Percentiles rank a stretch among this genome's conserved stretches.
phyloP scores from a whole-genome alignment of 2,888 invertebrate species.

The Epirrita christyi region DNA sequence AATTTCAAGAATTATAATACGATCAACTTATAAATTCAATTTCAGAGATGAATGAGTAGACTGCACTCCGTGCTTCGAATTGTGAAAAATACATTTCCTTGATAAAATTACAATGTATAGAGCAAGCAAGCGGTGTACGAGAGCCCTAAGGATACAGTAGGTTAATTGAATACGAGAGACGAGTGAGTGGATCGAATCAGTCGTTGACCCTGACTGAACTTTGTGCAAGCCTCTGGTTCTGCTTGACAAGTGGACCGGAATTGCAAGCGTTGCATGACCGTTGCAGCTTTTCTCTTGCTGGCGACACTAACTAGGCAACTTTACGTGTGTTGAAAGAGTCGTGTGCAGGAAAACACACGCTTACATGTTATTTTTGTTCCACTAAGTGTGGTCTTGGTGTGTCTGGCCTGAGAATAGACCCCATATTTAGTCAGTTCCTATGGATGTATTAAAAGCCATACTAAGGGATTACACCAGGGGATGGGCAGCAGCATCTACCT shows the following conservation, averaged over 20 bases:
- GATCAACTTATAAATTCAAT: constrained; percentile 6
- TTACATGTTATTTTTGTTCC: no score
- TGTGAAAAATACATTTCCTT: no score
- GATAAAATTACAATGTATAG: no score
- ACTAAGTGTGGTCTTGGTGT: no score
- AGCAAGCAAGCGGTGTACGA: no score
- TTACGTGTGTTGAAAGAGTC: constrained; percentile 21
- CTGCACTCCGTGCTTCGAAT: background rate
- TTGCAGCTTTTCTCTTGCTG: constrained; percentile 27
- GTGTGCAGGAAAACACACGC: background rate
- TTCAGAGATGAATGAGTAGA: constrained; percentile 15
- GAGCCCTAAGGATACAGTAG: no score
- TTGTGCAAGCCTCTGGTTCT: constrained; percentile 20
- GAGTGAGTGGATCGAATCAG: constrained; percentile 21
- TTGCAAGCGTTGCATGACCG: constrained; percentile 40
- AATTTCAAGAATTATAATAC: constrained; percentile 6
- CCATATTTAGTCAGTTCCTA: no score
- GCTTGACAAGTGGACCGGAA: constrained; percentile 43
- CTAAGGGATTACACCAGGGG: no score
- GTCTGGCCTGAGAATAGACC: no score
- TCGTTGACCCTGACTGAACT: constrained; percentile 33
- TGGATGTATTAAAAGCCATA: no score
- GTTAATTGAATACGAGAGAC: background rate
- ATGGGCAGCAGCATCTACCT: no score
- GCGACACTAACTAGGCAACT: constrained; percentile 27